Evolutionary conservation across 2,888 invertebrate genomes (phyloP).

Genomic region (Polyommatus icarus): DNA sequence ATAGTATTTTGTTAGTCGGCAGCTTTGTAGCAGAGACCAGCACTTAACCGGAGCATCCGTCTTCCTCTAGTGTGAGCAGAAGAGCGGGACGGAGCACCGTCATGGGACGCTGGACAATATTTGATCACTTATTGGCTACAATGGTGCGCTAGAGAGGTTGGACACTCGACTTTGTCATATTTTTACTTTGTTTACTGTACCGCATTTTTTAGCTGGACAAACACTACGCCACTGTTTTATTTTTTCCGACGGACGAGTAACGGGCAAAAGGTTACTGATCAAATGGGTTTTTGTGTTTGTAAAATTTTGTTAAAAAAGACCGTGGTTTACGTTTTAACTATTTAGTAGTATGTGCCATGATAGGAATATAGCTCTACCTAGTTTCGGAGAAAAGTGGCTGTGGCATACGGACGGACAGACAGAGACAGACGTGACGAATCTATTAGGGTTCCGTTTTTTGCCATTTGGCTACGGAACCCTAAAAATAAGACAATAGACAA

Average conservation of each 20-base stretch:
- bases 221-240: conserved; percentile 38
- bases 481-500: neutral
- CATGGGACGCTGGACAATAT: conserved; percentile 69
- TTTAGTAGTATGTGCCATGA: too few species aligned
- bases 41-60: conserved; percentile 46
- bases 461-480: too few species aligned
- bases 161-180: conserved; percentile 45
- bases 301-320: neutral
- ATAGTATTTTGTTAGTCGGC: conserved; percentile 76
- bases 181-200: conserved; percentile 40
- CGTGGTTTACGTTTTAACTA: too few species aligned
- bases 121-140: conserved; percentile 74
- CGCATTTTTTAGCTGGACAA: conserved; percentile 38
- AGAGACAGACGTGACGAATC: too few species aligned
- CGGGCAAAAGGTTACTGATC: conserved; percentile 28
- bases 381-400: too few species aligned
- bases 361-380: too few species aligned
- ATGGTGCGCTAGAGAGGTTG: conserved; percentile 51
- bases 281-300: neutral
- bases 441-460: too few species aligned
- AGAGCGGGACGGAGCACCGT: conserved; percentile 49
- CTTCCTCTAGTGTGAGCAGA: conserved; percentile 48
- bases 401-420: too few species aligned
- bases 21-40: conserved; percentile 66
- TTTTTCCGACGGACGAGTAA: conserved; percentile 24